phyloP scores from a whole-genome alignment of 2,888 invertebrate genomes.

The Petrolisthes manimaculis region DNA sequence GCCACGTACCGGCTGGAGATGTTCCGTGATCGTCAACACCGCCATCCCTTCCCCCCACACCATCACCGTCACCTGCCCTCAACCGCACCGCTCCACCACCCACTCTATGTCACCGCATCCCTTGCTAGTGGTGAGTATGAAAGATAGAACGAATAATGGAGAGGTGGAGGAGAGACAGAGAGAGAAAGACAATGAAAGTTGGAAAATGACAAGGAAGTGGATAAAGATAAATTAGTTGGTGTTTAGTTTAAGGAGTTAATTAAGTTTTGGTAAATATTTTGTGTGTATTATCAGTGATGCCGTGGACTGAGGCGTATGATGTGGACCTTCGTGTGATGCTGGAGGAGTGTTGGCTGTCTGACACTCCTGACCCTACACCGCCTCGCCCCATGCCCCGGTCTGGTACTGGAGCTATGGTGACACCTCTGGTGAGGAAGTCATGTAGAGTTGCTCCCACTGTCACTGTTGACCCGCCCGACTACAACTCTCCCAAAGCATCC shows the following conservation, averaged over 20 bases:
- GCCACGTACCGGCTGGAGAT: conserved; percentile 47
- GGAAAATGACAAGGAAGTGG: background rate
- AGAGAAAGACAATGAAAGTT: background rate
- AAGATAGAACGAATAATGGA: background rate
- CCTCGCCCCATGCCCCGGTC: background rate
- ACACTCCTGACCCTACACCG: conserved; percentile 15
- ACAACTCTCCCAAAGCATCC: conserved; percentile 23
- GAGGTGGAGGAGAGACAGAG: background rate
- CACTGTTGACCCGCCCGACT: conserved; percentile 11
- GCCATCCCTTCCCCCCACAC: conserved; percentile 28
- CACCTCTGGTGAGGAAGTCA: conserved; percentile 30
- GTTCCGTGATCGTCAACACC: conserved; percentile 32
- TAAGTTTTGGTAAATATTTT: background rate
- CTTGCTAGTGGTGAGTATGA: conserved; percentile 44
- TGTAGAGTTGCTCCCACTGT: conserved; percentile 39
- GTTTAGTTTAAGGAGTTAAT: no score
- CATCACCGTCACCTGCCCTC: background rate
- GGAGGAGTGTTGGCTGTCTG: conserved; percentile 50
- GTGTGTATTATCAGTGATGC: conserved; percentile 28
- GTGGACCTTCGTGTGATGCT: conserved; percentile 43
- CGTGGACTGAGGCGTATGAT: conserved; percentile 42
- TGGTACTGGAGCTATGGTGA: background rate
- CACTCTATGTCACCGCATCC: conserved; percentile 36
- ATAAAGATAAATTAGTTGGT: no score
- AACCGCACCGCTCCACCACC: conserved; percentile 8